phyloP scores from a whole-genome alignment of 2,113 vertebrate species.

The Hyla sarda region DNA sequence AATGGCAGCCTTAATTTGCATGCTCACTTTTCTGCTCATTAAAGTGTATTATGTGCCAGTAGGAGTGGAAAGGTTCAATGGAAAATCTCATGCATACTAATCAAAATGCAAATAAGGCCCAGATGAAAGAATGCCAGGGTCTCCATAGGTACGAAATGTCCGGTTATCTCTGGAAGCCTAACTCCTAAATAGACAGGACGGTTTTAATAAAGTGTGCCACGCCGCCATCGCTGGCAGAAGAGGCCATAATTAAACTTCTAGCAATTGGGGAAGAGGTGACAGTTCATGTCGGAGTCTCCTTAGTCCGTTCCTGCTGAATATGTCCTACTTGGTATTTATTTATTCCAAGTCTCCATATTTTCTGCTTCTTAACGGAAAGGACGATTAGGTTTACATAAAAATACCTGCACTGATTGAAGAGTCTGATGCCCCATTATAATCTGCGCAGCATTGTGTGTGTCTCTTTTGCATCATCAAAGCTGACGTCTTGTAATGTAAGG shows the following conservation, averaged over 20 bases:
- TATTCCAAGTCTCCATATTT: background rate
- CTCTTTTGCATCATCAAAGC: background rate
- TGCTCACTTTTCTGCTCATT: conserved; percentile 83
- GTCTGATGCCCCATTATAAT: background rate
- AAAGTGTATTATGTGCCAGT: conserved; percentile 82
- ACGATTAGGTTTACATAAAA: background rate
- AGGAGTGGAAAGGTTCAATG: conserved; percentile 86
- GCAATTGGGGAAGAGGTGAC: background rate
- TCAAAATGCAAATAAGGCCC: conserved; percentile 84
- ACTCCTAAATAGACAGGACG: conserved; percentile 63
- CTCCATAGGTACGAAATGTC: conserved; percentile 72
- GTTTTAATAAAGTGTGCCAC: background rate
- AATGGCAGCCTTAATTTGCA: conserved; percentile 86
- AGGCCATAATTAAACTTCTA: conserved; percentile 60
- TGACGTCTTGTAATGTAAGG: background rate
- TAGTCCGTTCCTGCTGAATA: background rate
- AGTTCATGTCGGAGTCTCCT: background rate
- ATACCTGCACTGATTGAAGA: background rate
- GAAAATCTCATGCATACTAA: conserved; percentile 89
- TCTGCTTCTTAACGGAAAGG: background rate
- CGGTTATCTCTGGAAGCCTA: conserved; percentile 70
- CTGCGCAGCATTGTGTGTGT: background rate
- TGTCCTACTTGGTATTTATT: conserved; percentile 20
- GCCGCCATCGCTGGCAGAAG: conserved; percentile 61
- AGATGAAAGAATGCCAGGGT: conserved; percentile 76